Evolutionary conservation across 2,888 invertebrate species (phyloP).

Genomic region (Capitulum mitella): DNA sequence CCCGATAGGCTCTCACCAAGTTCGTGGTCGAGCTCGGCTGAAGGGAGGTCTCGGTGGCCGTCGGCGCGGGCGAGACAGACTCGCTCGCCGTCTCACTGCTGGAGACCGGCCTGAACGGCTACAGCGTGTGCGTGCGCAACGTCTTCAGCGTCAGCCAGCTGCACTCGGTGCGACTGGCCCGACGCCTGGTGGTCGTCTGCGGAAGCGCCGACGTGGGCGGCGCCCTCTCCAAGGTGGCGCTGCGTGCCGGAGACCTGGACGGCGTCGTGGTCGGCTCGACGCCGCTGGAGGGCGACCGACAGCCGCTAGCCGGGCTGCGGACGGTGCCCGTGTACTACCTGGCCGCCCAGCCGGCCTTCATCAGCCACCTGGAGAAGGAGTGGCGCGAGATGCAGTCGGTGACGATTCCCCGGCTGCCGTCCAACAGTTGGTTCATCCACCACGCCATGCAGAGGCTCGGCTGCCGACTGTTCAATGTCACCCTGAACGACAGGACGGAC

Average conservation of each 20-base stretch:
- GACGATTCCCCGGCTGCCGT: neutral
- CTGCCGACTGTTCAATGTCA: neutral
- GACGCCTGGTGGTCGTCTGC: neutral
- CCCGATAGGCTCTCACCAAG: neutral
- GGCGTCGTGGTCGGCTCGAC: neutral
- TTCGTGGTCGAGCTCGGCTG: neutral
- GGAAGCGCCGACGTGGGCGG: neutral
- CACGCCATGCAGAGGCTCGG: neutral
- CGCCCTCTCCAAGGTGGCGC: neutral
- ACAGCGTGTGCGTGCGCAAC: neutral
- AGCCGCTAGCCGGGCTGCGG: neutral
- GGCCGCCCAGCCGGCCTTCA: neutral
- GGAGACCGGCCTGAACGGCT: neutral
- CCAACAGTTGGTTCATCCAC: conserved; percentile 13
- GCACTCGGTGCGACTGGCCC: neutral
- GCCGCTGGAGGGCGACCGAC: neutral
- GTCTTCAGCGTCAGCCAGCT: neutral
- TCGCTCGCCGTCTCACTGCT: neutral
- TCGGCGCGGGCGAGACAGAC: neutral
- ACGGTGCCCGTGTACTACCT: neutral
- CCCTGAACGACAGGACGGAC: neutral
- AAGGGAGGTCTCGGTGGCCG: neutral
- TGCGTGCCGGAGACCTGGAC: neutral
- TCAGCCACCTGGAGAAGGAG: conserved; percentile 5
- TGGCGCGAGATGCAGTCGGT: conserved; percentile 17